A percentile compares a stretch with the other conserved stretches of the same genome.
phyloP scores from a whole-genome alignment of 2,888 invertebrate genomes.

The Dynastes tityus region DNA sequence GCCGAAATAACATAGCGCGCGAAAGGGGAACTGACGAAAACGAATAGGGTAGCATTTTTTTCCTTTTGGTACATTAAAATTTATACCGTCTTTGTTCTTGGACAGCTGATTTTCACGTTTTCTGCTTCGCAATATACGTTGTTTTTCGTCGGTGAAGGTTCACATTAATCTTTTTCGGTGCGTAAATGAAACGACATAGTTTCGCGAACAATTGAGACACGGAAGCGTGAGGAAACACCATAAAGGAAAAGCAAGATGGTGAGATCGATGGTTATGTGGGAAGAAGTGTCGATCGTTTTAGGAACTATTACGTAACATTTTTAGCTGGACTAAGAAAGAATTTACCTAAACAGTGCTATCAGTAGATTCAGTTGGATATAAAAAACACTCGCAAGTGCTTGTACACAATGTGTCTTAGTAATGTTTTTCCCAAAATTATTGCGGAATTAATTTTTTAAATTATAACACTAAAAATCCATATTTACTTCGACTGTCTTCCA shows the following conservation, averaged over 20 bases:
- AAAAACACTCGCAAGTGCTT: too few species aligned
- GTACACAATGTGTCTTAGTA: too few species aligned
- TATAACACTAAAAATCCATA: too few species aligned
- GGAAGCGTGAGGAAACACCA: constrained; percentile 1
- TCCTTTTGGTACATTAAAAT: constrained; percentile 39
- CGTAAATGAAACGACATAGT: constrained; percentile 23
- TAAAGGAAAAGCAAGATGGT: constrained; percentile 11
- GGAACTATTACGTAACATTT: too few species aligned
- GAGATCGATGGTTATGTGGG: background rate
- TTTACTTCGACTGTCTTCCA: too few species aligned
- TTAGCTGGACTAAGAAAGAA: too few species aligned
- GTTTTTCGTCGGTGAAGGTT: background rate
- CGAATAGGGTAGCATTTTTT: constrained; percentile 26
- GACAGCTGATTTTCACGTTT: constrained; percentile 34
- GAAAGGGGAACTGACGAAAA: background rate
- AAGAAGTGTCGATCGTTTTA: too few species aligned
- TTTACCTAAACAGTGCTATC: too few species aligned
- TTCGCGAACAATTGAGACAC: constrained; percentile 7
- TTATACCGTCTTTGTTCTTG: constrained; percentile 40
- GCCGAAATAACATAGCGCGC: constrained; percentile 12
- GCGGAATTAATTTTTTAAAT: too few species aligned
- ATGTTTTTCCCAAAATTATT: too few species aligned
- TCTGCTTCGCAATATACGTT: background rate
- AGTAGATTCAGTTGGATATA: too few species aligned
- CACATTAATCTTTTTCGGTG: constrained; percentile 18